Evolutionary conservation across 2,113 vertebrate genomes (phyloP), one percentile per base, ranked within the genome.

Genomic region (Chaetorhynchus papuensis): DNA sequence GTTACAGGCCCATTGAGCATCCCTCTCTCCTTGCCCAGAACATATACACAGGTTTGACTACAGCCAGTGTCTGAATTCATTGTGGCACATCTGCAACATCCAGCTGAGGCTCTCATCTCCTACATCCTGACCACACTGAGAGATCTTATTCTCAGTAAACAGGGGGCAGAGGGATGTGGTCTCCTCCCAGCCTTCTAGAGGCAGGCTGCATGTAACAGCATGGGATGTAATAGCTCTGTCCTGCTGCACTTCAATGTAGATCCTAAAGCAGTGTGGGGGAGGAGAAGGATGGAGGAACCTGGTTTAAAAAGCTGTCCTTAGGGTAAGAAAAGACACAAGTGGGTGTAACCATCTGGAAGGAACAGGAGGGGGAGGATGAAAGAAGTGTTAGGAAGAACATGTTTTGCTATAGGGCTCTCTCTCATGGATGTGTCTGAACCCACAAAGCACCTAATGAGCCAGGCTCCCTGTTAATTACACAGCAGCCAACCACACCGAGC

Each of bases 281-380:
- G 84, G 39, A 95, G 77, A 93, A 84, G 54, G 78, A 94, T 70
- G 64, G 23, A 95, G 54, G 63, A 94, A 85, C 78, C 81, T 94
- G 85, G 70, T 82, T 95, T 91, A 72, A 95, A 96, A 93, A 96
- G 84, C 93, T 95, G 89, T 96, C 94, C 93, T 93, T 77, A 94
- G 91, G 93, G 95, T 97, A 97, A 97, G 95, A 97, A 96, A 95
- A 97, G 94, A 97, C 93, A 89, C 78, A 89, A 96, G 95, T 96
- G 93, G 96, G 95, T 92, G 94, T 95, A 93, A 94, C 94, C 93
- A 96, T 96, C 94, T 97, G 95, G 93, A 97, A 94, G 87, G 93
- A 96, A 96, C 53, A 92, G 83, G 94, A 97, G 91, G 28, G 53
- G 91, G 91, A 96, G 45, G 96, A 95, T 93, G 65, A 97, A 95